These are phyloP conservation scores for Dasyprocta punctata DNA, from an alignment of 2,113 vertebrate species.

Conservation along the genomic window DNA sequence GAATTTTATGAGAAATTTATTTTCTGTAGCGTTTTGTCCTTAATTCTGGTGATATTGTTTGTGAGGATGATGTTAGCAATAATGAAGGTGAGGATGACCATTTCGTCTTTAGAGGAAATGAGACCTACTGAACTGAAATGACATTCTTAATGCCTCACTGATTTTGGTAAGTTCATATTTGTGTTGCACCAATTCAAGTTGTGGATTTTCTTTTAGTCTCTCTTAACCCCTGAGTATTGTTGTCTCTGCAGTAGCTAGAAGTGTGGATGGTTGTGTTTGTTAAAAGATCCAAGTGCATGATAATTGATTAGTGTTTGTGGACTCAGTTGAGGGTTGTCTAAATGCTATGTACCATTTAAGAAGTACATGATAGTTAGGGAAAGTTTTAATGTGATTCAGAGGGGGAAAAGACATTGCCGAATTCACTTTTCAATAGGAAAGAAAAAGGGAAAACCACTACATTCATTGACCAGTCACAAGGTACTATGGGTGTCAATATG, in stretches of 20 bases:
- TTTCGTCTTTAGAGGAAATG: neutral
- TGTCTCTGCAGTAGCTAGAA: neutral
- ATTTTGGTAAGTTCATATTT: neutral
- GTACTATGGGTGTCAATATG: accelerated
- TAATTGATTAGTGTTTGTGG: neutral
- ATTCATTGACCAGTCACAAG: too few relatives aligned
- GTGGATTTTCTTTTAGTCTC: neutral
- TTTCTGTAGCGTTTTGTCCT: neutral
- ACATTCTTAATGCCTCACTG: neutral
- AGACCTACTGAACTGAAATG: neutral
- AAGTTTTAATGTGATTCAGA: neutral
- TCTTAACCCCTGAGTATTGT: neutral
- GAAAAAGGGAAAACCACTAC: neutral
- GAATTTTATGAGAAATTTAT: neutral
- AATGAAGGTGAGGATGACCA: too few relatives aligned
- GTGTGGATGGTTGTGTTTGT: neutral
- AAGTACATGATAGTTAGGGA: neutral
- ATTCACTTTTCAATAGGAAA: neutral
- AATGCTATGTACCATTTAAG: neutral
- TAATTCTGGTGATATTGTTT: neutral
- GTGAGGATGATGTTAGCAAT: neutral
- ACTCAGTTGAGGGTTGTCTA: neutral
- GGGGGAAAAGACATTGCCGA: neutral
- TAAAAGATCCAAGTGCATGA: neutral
- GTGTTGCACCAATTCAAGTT: neutral